Evolutionary conservation across 1,140 invertebrate species (phyloP), one percentile per base, ranked within the genome.

Genomic region (Hylaeus anthracinus): DNA sequence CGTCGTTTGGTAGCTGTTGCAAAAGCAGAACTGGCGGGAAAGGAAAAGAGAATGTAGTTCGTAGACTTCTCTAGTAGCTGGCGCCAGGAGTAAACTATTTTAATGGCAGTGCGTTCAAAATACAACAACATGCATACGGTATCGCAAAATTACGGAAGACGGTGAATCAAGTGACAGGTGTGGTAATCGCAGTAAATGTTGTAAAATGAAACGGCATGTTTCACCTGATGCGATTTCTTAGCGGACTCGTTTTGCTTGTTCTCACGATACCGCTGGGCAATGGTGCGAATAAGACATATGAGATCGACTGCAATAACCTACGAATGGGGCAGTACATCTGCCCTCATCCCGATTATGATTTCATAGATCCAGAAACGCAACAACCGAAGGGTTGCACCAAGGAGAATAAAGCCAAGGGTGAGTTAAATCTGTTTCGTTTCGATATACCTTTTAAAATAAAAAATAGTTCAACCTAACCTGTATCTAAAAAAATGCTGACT

Each of bases 311-410:
- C 90, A 95, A 91, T 90, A 96, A 94, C 53, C 91, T 98, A 87
- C 93, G 96, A 87, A 95, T 98, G 93, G 98, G 97, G 1, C 97
- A 98, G 88, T 98, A 96, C 91, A 95, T 97, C 80, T 99, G 98
- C 93, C 96, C 96, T 15, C 96, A 97, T 94, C 97, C 97, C 14
- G 94, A 94, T 73, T 94, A 95, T 88, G 94, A 96, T 88, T 95
- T 96, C 82, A 98, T 99, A 89, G 98, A 99, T 94, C 95, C 95
- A 5, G 95, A 96, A 90, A 99, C 98, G 3, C 98, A 99, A 92
- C 98, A 99, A 90, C 96, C 97, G 55, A 93, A 91, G 84, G 97
- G 96, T 55, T 99, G 98, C 92, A 96, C 95, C 14, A 95, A 95
- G 90, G 95, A 97, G 89, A 97, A 97, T 87, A 95, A 95, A 92